Evolutionary conservation across 92 coral and sea anemone genomes (phyloP).

Genomic region (Isaurus tuberculatus): DNA sequence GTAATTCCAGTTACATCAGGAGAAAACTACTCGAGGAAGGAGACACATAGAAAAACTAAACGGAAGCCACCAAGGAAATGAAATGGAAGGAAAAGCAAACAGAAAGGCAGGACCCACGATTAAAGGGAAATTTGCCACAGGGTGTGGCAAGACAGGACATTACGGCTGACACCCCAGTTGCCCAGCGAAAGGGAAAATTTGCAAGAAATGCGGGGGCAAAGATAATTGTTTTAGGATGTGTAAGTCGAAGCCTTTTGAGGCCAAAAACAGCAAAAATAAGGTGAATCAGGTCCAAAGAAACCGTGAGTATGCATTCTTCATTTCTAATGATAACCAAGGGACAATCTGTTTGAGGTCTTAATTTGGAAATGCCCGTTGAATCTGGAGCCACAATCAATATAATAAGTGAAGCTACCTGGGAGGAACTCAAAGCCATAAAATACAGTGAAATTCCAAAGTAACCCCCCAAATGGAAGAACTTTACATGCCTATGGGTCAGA

Average conservation of each 20-base stretch:
- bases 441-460: not conserved
- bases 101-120: not conserved
- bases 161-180: constrained; percentile 52
- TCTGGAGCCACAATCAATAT: not conserved
- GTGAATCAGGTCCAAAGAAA: not conserved
- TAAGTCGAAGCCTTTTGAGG: not conserved
- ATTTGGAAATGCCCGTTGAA: not conserved
- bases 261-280: not conserved
- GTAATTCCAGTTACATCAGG: constrained; percentile 5
- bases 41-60: not conserved
- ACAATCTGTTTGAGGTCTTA: not conserved
- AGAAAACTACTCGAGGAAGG: constrained; percentile 26
- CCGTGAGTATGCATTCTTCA: not conserved
- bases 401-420: not conserved
- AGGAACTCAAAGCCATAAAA: not conserved
- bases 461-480: constrained; percentile 12
- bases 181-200: constrained; percentile 61
- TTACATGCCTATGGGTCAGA: constrained; percentile 44
- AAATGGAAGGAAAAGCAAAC: not conserved
- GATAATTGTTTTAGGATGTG: not conserved
- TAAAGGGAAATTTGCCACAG: not conserved
- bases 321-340: not conserved
- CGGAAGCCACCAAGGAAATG: no score
- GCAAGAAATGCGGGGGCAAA: not conserved
- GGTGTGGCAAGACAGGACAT: no score